These are phyloP conservation scores for Mesocricetus auratus DNA, from an alignment of 2,113 vertebrate genomes.

Conservation along the genomic window DNA sequence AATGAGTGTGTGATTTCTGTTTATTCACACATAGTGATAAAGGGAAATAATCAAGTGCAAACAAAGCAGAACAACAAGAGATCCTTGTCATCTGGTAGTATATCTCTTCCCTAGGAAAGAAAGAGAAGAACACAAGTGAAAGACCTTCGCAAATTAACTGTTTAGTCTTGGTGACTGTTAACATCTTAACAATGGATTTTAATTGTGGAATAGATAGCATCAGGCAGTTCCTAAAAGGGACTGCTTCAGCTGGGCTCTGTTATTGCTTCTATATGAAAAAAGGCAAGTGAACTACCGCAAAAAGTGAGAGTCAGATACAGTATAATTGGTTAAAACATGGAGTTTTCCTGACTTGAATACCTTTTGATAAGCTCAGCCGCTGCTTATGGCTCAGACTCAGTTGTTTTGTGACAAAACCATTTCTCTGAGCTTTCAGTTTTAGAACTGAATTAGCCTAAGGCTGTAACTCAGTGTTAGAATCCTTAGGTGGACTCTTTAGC, in stretches of 20 bases:
- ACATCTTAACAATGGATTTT: not conserved
- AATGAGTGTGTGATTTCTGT: not conserved
- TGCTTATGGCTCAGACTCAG: not conserved
- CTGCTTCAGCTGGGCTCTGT: not conserved
- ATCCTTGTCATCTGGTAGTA: not conserved
- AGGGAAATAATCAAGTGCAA: not conserved
- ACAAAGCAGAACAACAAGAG: no score
- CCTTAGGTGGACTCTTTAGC: not conserved
- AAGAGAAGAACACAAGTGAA: not conserved
- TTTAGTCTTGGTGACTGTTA: conserved; percentile 34
- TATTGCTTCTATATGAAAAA: not conserved
- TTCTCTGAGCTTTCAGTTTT: not conserved
- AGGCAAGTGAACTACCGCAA: not conserved
- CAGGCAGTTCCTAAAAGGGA: not conserved
- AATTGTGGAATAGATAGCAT: not conserved
- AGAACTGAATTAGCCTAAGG: no score
- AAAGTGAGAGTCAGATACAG: not conserved
- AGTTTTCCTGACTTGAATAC: not conserved
- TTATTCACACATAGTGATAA: not conserved
- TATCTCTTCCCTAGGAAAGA: not conserved
- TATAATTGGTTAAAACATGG: not conserved
- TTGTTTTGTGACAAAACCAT: not conserved
- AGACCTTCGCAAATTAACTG: conserved; percentile 1
- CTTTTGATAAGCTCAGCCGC: not conserved
- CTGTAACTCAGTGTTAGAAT: not conserved